phyloP scores from a whole-genome alignment of 2,888 invertebrate species.

The Drosophila conformis region DNA sequence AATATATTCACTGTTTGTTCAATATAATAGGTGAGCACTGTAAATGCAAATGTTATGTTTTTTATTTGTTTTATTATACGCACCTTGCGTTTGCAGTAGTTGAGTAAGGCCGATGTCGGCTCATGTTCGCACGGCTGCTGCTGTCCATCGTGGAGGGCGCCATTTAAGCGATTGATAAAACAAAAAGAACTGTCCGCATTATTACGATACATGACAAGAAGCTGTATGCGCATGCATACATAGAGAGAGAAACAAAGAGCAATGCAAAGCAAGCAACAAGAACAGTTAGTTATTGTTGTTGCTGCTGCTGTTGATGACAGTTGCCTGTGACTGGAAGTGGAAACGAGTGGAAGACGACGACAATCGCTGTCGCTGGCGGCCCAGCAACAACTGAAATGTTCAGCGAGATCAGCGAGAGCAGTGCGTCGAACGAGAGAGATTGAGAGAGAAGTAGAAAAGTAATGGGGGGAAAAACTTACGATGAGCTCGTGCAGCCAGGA shows the following conservation, averaged over 20 bases:
- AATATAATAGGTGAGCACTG: background rate
- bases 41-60: background rate
- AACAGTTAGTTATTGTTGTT: constrained; percentile 9
- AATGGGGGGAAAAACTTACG: constrained; percentile 50
- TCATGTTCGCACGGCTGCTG: constrained; percentile 88
- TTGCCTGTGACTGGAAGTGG: constrained; percentile 30
- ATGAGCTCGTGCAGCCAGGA: constrained; percentile 69
- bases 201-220: constrained; percentile 69
- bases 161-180: constrained; percentile 74
- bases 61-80: constrained; percentile 10
- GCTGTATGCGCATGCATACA: background rate
- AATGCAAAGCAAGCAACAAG: constrained; percentile 16
- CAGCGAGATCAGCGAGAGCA: constrained; percentile 9
- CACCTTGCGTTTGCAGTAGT: constrained; percentile 92
- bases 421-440: constrained; percentile 15
- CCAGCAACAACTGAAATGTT: constrained; percentile 60
- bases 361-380: constrained; percentile 48
- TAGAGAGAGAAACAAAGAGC: constrained; percentile 2
- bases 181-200: constrained; percentile 78
- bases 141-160: constrained; percentile 88
- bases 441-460: background rate
- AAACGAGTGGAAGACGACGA: constrained; percentile 26
- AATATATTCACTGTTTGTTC: background rate
- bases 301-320: constrained; percentile 4
- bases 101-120: constrained; percentile 91